Evolutionary conservation across 1,140 invertebrate genomes (phyloP).

Genomic region (Drosophila lacteicornis): DNA sequence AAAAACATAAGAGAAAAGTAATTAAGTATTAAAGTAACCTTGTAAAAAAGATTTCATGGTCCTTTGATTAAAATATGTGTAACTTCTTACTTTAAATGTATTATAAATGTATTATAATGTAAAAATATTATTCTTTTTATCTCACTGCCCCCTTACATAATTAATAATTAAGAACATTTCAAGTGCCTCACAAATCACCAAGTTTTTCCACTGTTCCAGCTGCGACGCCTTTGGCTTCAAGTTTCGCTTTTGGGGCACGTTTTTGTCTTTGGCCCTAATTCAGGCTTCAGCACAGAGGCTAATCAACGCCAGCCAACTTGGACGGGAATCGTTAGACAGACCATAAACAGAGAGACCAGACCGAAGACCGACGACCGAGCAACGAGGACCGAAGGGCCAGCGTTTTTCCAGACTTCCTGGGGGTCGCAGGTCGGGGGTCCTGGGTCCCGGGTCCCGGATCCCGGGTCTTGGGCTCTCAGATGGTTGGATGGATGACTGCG

Average conservation of each 20-base stretch:
- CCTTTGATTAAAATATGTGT: too few relatives aligned
- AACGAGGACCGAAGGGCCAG: slow-evolving; percentile 1
- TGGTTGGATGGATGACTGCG: slow-evolving; percentile 14
- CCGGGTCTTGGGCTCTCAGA: slow-evolving; percentile 3
- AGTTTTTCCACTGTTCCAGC: slow-evolving; percentile 45
- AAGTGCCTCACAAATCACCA: neutral
- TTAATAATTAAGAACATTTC: neutral
- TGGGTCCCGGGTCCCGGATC: slow-evolving; percentile 8
- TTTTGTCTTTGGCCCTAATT: slow-evolving; percentile 81
- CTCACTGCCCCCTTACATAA: too few relatives aligned
- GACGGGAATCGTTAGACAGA: slow-evolving; percentile 79
- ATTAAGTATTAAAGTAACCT: too few relatives aligned
- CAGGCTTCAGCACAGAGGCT: slow-evolving; percentile 72
- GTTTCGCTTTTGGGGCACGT: slow-evolving; percentile 78
- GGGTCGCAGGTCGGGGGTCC: slow-evolving; percentile 6
- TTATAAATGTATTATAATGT: too few relatives aligned
- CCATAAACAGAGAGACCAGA: slow-evolving; percentile 65
- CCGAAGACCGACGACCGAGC: neutral
- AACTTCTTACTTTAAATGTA: too few relatives aligned
- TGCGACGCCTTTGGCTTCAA: slow-evolving; percentile 56
- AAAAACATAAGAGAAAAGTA: too few relatives aligned
- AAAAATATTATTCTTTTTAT: too few relatives aligned
- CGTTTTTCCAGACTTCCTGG: slow-evolving; percentile 21
- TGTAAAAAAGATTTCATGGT: too few relatives aligned
- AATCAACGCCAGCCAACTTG: slow-evolving; percentile 80